Percentiles rank a stretch among this genome's conserved stretches.
Conservation (phyloP, 2,797 vertebrate genomes). For the Graptemys geographica region DNA sequence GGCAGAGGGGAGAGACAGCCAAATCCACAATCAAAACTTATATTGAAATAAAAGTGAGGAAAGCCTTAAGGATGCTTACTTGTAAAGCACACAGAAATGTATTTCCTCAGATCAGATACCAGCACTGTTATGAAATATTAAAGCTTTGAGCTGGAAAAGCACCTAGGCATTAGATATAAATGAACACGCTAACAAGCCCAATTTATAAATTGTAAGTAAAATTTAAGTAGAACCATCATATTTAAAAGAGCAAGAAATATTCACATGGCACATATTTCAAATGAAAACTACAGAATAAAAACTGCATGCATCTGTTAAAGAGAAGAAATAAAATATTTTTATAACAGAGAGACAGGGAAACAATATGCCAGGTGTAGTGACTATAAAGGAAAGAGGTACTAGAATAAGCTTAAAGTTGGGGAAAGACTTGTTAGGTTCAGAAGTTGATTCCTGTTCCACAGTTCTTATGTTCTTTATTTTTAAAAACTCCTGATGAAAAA, state of each 20-base stretch:
- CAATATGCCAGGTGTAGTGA: background rate
- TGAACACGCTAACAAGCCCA: conserved; percentile 28
- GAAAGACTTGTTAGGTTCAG: background rate
- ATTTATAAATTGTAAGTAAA: conserved; percentile 46
- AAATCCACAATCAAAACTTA: background rate
- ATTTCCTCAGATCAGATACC: conserved; percentile 39
- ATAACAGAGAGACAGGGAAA: background rate
- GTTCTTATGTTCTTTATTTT: background rate
- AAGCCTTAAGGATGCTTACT: conserved; percentile 3
- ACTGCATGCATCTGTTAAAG: background rate
- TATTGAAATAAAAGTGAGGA: conserved; percentile 9
- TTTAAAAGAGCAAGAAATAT: background rate
- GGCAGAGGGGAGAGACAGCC: background rate
- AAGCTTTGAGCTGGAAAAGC: conserved; percentile 38
- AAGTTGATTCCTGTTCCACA: background rate
- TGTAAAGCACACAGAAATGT: conserved; percentile 36
- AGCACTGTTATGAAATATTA: conserved; percentile 28
- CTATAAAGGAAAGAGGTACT: background rate
- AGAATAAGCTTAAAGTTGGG: background rate
- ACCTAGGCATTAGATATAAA: conserved; percentile 22
- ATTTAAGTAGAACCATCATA: conserved; percentile 21
- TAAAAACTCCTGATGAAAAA: background rate
- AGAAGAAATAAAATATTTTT: conserved; percentile 11
- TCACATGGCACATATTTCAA: conserved; percentile 20
- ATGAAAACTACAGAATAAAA: conserved; percentile 28